A percentile compares a stretch with the other conserved stretches of the same genome.
Conservation (phyloP, 2,888 invertebrate genomes). For the Maniola hyperantus region DNA sequence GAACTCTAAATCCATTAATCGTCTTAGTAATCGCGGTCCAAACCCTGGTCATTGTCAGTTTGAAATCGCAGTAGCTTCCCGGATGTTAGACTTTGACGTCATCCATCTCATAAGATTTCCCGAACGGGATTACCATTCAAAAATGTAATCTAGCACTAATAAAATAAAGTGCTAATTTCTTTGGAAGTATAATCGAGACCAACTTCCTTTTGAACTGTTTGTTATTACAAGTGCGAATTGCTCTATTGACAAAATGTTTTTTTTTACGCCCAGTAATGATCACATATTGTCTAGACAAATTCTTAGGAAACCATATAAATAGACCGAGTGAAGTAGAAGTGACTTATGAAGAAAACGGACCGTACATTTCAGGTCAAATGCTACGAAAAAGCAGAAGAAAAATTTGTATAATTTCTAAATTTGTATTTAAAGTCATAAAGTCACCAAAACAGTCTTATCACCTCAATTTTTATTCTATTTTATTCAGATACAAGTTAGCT, state of each 20-base stretch:
- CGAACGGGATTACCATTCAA: conserved; percentile 46
- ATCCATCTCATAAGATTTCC: conserved; percentile 67
- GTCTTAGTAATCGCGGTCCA: conserved; percentile 32
- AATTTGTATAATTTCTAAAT: too few species aligned
- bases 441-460: too few species aligned
- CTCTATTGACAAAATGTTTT: conserved; percentile 30
- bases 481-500: too few species aligned
- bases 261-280: conserved; percentile 18
- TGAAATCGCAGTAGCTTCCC: conserved; percentile 76
- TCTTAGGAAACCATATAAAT: neutral
- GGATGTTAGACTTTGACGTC: conserved; percentile 71
- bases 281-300: conserved; percentile 11
- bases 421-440: too few species aligned
- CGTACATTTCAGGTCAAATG: too few species aligned
- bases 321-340: neutral
- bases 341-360: too few species aligned
- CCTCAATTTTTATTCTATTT: too few species aligned
- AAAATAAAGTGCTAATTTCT: conserved; percentile 49
- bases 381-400: too few species aligned
- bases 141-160: conserved; percentile 52
- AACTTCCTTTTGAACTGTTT: conserved; percentile 35
- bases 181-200: conserved; percentile 18
- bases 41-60: conserved; percentile 43
- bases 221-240: conserved; percentile 37
- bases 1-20: conserved; percentile 29